Base-by-base conservation (phyloP, 2,113 vertebrate genomes). In the Promerops cafer region DNA sequence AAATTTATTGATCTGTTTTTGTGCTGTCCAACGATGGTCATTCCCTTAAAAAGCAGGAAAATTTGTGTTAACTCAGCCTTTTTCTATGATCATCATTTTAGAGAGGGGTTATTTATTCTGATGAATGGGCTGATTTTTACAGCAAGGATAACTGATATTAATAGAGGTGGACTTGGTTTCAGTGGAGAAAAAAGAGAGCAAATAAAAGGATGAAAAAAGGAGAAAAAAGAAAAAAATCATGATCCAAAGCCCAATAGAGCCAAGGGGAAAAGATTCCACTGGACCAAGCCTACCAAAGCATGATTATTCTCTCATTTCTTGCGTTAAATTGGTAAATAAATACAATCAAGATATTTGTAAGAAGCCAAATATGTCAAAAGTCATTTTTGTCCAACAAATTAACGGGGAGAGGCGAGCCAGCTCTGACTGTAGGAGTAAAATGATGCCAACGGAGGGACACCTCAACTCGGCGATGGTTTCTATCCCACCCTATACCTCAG, bases 381-480 rank as follows among this genome's bases (percentile, higher is more conserved):
- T 8, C 0, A 23, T 27, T 88, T 60, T 49, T 49, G 11, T 33
- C 42, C 10, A 23, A 30, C 6, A 57, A 33, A 72, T 42, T 22
- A 63, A 1, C 1, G 26, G 84, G 42, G 8, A 15, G 57, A n/a
- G 16, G 20, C 22, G 49, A 49, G 4, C 13, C 65, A 56, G 26
- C 11, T 31, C 22, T 68, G 53, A 22, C 13, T 40, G 56, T 16
- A 49, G 57, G 57, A 21, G 24, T 9, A 30, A 47, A 76, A 35
- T 0, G 4, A 30, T 22, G 30, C 31, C 60, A 17, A 0, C 5
- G 19, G 0, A 5, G 1, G 14, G 44, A 40, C 21, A 16, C 13
- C 64, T 31, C 19, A 30, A 18, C 16, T 4, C 0, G 8, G 17
- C 15, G 53, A 6, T 1, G 11, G 44, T 13, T 35, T 6, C 1